Evolutionary conservation across 2,888 invertebrate species (phyloP), one percentile per base, ranked within the genome.

Genomic region (Loripinus fragilis): DNA sequence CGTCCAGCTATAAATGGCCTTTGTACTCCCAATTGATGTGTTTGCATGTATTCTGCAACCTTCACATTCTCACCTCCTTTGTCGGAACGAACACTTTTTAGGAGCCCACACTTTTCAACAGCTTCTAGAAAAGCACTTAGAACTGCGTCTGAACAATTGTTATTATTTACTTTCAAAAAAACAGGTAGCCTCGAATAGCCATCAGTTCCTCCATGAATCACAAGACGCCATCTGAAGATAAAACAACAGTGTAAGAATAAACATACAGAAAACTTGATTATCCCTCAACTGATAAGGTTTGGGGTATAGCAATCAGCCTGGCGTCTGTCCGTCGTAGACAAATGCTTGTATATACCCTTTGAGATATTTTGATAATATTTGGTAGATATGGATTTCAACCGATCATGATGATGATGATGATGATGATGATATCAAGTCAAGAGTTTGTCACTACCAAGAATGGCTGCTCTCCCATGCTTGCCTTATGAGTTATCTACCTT

Each of bases 131-230:
- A 84, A 12, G 66, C 70, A 66, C 55, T n/a, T 10, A 84, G 73
- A 5, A 80, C 85, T 30, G 80, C 82, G 30, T 71, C 72, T 25
- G 82, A 74, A 33, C 38, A 73, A 68, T 85, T 85, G 64, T 82
- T 76, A 45, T 79, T 77, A 55, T 71, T 80, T 20, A 76, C 74
- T 50, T 78, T 71, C 25, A 85, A 23, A 66, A 68, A 84, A 2
- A 85, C 78, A 30, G 85, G 85, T 8, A 83, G 28, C 28, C 83
- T 70, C 10, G 81, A 81, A 52, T 78, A 85, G 5, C 84, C 85
- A 85, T 85, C 82, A 23, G 82, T 74, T 12, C 82, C 80, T 45
- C 83, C 83, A 80, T 85, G 83, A 8, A 85, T 69, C 17, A 85
- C 78, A 50, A 85, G 78, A 35, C 74, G 50, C 84, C 85, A 85